A percentile compares a stretch with the other conserved stretches of the same genome.
Evolutionary conservation across 2,797 vertebrate genomes (phyloP).

Genomic region (Melanotaenia boesemani): DNA sequence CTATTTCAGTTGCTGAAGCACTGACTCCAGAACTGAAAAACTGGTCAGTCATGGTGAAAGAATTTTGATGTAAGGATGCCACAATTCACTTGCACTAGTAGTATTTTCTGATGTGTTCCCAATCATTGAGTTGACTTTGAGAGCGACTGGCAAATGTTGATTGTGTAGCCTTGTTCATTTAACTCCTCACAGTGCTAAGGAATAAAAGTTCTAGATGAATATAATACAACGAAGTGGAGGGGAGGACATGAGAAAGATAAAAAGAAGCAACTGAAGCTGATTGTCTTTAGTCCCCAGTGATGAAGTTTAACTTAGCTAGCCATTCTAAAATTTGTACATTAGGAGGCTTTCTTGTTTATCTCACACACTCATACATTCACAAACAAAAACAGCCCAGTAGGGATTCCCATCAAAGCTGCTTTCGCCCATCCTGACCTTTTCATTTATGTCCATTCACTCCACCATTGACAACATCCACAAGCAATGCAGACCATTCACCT

Average conservation of each 20-base stretch:
- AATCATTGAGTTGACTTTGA: too few species aligned
- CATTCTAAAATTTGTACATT: slow-evolving; percentile 64
- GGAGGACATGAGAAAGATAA: not conserved
- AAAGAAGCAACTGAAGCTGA: slow-evolving; percentile 30
- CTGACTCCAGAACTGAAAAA: too few species aligned
- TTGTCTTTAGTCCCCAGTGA: slow-evolving; percentile 40
- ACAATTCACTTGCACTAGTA: too few species aligned
- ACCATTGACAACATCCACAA: slow-evolving; percentile 42
- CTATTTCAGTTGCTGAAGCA: too few species aligned
- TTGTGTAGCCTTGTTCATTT: too few species aligned
- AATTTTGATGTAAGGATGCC: too few species aligned
- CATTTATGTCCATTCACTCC: slow-evolving; percentile 37
- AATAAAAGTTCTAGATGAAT: too few species aligned
- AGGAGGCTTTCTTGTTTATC: slow-evolving; percentile 29
- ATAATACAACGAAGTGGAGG: not conserved
- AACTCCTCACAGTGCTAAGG: too few species aligned
- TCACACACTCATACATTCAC: slow-evolving; percentile 9
- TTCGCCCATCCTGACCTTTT: slow-evolving; percentile 71
- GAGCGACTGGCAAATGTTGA: too few species aligned
- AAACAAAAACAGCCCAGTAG: slow-evolving; percentile 28
- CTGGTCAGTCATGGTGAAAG: too few species aligned
- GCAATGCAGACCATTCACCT: slow-evolving; percentile 17
- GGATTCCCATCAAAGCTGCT: slow-evolving; percentile 73
- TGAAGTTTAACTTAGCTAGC: slow-evolving; percentile 60
- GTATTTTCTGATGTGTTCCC: too few species aligned